A percentile compares a stretch with the other conserved stretches of the same genome.
phyloP scores from a whole-genome alignment of 1,140 invertebrate species.

The Metaphire vulgaris region DNA sequence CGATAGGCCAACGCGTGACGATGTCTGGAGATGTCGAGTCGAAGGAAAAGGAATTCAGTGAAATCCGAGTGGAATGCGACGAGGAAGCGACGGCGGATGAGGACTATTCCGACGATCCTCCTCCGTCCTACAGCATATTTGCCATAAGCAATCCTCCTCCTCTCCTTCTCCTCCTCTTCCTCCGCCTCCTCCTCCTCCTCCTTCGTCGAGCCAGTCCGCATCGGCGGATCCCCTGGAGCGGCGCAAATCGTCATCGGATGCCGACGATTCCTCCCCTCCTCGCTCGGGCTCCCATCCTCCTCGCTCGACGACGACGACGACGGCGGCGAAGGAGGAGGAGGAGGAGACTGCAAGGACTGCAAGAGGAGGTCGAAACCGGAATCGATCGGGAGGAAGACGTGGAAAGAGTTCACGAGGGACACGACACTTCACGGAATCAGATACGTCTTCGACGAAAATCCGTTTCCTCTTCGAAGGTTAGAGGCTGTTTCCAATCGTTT shows the following conservation, averaged over 20 bases:
- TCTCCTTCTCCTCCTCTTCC: no score
- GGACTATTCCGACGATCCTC: not conserved
- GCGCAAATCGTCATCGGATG: no score
- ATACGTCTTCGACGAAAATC: slow-evolving; percentile 12
- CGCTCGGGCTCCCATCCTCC: not conserved
- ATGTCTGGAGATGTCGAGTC: no score
- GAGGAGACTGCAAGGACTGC: not conserved
- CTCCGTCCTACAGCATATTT: not conserved
- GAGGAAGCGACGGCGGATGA: no score
- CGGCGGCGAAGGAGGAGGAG: no score
- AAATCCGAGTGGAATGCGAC: no score
- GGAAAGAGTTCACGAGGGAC: slow-evolving; percentile 6
- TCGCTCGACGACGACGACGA: not conserved
- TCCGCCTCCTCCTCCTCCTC: no score
- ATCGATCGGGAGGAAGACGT: not conserved
- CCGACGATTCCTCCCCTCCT: no score
- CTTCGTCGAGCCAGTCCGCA: no score
- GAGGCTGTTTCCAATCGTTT: not conserved
- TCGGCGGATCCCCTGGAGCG: no score
- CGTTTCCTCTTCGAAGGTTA: slow-evolving; percentile 2
- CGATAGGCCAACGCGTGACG: no score
- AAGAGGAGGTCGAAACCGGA: not conserved
- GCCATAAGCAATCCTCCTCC: not conserved
- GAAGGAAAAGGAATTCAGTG: no score
- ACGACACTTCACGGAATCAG: slow-evolving; percentile 16